These are phyloP conservation scores for Cotesia vestalis DNA, from an alignment of 1,140 invertebrate genomes.

Conservation along the genomic window DNA sequence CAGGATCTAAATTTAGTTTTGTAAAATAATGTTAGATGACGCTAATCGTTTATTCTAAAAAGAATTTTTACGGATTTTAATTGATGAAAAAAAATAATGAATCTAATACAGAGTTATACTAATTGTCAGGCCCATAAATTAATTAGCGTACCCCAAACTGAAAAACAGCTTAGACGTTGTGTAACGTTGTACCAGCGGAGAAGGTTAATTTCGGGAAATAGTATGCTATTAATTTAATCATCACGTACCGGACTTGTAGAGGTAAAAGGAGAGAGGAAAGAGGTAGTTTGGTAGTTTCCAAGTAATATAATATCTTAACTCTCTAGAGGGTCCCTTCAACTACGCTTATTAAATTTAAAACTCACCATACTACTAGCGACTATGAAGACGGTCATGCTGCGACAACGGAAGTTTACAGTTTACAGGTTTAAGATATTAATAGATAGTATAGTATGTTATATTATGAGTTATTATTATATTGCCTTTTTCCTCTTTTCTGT, in stretches of 20 bases:
- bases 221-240: conserved; percentile 1
- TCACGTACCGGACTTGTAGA: conserved; percentile 35
- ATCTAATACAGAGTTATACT: too few species aligned
- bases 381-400: not conserved
- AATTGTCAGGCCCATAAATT: too few species aligned
- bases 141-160: too few species aligned
- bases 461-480: too few species aligned
- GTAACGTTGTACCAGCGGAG: conserved; percentile 22
- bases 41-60: too few species aligned
- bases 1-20: too few species aligned
- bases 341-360: conserved; percentile 41
- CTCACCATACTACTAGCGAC: not conserved
- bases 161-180: conserved; percentile 25
- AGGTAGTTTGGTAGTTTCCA: conserved; percentile 39
- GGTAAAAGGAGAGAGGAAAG: not conserved
- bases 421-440: conserved; percentile 25
- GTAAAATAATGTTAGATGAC: too few species aligned
- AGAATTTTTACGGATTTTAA: too few species aligned
- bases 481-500: too few species aligned
- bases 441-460: not conserved
- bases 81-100: too few species aligned
- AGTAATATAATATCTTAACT: conserved; percentile 48
- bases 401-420: conserved; percentile 41
- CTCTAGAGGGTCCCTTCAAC: conserved; percentile 14
- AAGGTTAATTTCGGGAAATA: conserved; percentile 9